These are phyloP conservation scores for Drosophila rellima DNA, from an alignment of 2,888 invertebrate species.

Conservation along the genomic window DNA sequence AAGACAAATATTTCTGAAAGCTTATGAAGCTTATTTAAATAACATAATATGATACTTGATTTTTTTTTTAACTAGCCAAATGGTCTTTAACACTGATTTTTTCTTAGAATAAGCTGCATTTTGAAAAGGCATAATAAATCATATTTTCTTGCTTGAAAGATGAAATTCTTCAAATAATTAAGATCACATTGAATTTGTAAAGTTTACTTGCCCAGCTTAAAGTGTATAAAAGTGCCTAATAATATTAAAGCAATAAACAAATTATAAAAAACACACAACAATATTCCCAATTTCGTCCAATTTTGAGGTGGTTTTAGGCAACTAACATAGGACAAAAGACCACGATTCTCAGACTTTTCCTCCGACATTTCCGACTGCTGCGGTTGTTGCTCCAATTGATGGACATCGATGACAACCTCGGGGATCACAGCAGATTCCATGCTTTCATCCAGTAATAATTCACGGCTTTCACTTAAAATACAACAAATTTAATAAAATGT, in stretches of 20 bases:
- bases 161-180: too few species aligned
- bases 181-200: too few species aligned
- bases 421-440: neutral
- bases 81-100: too few species aligned
- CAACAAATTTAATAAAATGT: neutral
- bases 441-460: slow-evolving; percentile 29
- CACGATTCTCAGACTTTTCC: neutral
- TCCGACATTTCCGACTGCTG: neutral
- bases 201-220: slow-evolving; percentile 11
- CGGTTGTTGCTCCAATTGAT: neutral
- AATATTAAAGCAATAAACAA: slow-evolving; percentile 41
- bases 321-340: neutral
- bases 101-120: too few species aligned
- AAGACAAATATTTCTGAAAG: too few species aligned
- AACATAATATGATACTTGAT: too few species aligned
- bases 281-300: slow-evolving; percentile 26
- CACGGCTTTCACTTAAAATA: slow-evolving; percentile 39
- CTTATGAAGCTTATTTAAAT: too few species aligned
- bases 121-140: too few species aligned
- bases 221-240: slow-evolving; percentile 13
- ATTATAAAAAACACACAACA: slow-evolving; percentile 54
- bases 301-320: neutral
- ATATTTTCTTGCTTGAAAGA: too few species aligned
- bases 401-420: slow-evolving; percentile 13
- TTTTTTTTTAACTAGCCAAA: too few species aligned